Evolutionary conservation across 2,888 invertebrate genomes (phyloP).

Genomic region (Brenthis daphne): DNA sequence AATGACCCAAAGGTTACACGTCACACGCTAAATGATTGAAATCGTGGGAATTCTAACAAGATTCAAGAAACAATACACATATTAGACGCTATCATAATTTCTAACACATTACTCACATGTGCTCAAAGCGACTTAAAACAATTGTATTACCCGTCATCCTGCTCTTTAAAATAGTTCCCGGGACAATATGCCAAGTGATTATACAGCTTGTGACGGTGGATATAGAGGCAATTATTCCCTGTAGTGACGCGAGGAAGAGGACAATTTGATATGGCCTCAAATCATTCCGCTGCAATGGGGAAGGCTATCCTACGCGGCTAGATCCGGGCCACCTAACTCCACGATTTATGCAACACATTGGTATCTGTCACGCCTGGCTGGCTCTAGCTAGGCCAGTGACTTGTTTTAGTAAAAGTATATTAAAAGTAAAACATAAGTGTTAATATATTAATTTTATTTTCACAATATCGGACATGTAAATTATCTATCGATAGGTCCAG

Average conservation of each 20-base stretch:
- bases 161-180: slow-evolving; percentile 48
- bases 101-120: slow-evolving; percentile 29
- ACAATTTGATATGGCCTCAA: slow-evolving; percentile 80
- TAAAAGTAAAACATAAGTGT: slow-evolving; percentile 7
- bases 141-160: slow-evolving; percentile 44
- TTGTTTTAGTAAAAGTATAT: slow-evolving; percentile 28
- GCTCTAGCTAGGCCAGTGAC: slow-evolving; percentile 26
- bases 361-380: slow-evolving; percentile 33
- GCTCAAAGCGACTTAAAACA: slow-evolving; percentile 35
- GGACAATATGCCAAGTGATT: slow-evolving; percentile 53
- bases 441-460: neutral
- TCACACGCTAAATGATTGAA: slow-evolving; percentile 14
- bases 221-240: slow-evolving; percentile 65
- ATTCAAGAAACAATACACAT: slow-evolving; percentile 8
- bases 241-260: slow-evolving; percentile 67
- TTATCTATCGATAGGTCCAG: neutral
- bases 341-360: slow-evolving; percentile 52
- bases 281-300: slow-evolving; percentile 70
- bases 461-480: neutral
- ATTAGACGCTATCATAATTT: slow-evolving; percentile 21
- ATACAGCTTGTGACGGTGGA: slow-evolving; percentile 57
- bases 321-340: slow-evolving; percentile 62
- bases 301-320: slow-evolving; percentile 69
- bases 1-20: neutral
- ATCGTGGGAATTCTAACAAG: slow-evolving; percentile 15